Conservation (phyloP, 2,888 invertebrate genomes). For the Eristalis intricaria region DNA sequence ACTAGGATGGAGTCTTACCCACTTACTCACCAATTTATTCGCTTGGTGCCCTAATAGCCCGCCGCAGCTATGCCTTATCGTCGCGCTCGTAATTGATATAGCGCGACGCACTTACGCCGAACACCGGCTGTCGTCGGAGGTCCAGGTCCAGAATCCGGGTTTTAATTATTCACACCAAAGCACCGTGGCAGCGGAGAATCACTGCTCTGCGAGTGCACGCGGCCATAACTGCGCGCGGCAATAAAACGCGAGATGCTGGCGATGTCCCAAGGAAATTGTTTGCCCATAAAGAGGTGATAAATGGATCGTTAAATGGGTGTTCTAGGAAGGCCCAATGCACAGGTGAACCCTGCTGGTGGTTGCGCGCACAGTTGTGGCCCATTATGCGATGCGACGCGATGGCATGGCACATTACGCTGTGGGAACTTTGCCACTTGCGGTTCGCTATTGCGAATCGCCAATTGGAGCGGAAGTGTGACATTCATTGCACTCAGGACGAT, state of each 20-base stretch:
- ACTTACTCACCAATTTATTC: slow-evolving; percentile 25
- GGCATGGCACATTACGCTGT: slow-evolving; percentile 14
- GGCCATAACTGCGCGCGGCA: slow-evolving; percentile 3
- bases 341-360: slow-evolving; percentile 17
- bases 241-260: slow-evolving; percentile 18
- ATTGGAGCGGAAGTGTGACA: slow-evolving; percentile 21
- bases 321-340: slow-evolving; percentile 29
- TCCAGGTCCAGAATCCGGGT: slow-evolving; percentile 54
- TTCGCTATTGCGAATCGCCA: neutral
- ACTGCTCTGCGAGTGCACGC: neutral
- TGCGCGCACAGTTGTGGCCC: neutral
- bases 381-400: neutral
- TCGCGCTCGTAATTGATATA: slow-evolving; percentile 37
- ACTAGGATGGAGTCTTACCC: neutral
- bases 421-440: slow-evolving; percentile 8
- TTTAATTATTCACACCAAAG: slow-evolving; percentile 48
- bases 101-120: slow-evolving; percentile 17
- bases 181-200: neutral
- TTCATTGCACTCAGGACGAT: neutral
- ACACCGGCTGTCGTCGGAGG: slow-evolving; percentile 1
- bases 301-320: slow-evolving; percentile 52
- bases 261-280: slow-evolving; percentile 40
- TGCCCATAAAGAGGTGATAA: slow-evolving; percentile 54
- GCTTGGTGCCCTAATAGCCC: neutral
- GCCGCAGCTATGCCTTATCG: slow-evolving; percentile 7